Conservation (phyloP, 2,113 vertebrate species). For the Amblyopsis rosae region DNA sequence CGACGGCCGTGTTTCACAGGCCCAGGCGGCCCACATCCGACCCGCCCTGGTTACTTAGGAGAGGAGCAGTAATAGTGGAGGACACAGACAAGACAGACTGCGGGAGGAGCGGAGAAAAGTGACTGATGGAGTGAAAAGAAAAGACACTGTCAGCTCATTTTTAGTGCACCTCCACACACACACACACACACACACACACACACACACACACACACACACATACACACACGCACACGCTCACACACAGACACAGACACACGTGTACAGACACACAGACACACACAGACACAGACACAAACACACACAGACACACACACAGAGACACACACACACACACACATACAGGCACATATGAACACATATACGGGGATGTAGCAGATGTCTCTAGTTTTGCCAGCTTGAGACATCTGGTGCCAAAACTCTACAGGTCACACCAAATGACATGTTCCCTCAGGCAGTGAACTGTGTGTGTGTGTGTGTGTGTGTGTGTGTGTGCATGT, state of each 20-base stretch:
- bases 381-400: constrained; percentile 73
- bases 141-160: background rate
- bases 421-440: constrained; percentile 76
- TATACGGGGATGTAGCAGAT: constrained; percentile 68
- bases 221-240: constrained; percentile 18
- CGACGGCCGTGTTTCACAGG: constrained; percentile 29
- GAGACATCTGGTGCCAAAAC: constrained; percentile 77
- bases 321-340: constrained; percentile 20
- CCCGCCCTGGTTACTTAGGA: constrained; percentile 45
- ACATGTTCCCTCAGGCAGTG: constrained; percentile 60
- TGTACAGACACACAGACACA: background rate
- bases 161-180: background rate
- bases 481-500: constrained; percentile 16
- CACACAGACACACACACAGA: constrained; percentile 22
- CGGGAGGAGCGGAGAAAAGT: background rate
- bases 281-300: constrained; percentile 12
- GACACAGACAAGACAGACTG: constrained; percentile 22
- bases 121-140: background rate
- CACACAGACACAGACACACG: constrained; percentile 11
- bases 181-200: constrained; percentile 11
- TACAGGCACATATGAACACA: constrained; percentile 17
- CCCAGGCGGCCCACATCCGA: constrained; percentile 16
- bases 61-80: constrained; percentile 10
- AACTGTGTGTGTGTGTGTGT: constrained; percentile 29
- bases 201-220: constrained; percentile 18